Conservation (phyloP, 1,140 invertebrate species). For the Mylabris phalerata region DNA sequence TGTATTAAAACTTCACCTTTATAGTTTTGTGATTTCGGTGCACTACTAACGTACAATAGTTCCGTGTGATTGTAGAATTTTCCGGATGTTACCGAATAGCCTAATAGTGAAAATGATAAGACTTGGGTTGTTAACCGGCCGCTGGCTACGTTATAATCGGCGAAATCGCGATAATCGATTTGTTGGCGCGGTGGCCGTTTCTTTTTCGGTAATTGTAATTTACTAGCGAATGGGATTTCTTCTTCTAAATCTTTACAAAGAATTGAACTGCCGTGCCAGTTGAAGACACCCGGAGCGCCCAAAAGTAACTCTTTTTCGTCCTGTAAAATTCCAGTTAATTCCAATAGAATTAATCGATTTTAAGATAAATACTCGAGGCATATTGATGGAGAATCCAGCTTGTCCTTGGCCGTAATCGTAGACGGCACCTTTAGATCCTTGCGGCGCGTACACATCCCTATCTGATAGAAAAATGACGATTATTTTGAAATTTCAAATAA, state of each 20-base stretch:
- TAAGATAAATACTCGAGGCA: constrained; percentile 9
- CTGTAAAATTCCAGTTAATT: background rate
- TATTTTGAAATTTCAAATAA: background rate
- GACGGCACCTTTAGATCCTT: background rate
- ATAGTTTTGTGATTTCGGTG: constrained; percentile 40
- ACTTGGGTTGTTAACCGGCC: constrained; percentile 2
- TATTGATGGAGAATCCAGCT: constrained; percentile 40
- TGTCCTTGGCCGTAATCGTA: constrained; percentile 30
- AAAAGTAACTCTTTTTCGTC: constrained; percentile 33
- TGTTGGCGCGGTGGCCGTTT: constrained; percentile 2
- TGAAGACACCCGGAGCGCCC: constrained; percentile 43
- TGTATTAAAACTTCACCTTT: constrained; percentile 43
- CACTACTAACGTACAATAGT: constrained; percentile 43
- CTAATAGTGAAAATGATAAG: constrained; percentile 12
- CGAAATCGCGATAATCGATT: constrained; percentile 1
- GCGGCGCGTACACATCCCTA: background rate
- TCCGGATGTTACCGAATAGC: constrained; percentile 41
- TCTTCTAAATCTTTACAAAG: constrained; percentile 19
- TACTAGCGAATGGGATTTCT: constrained; percentile 8
- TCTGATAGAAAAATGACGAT: background rate
- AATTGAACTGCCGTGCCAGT: constrained; percentile 40
- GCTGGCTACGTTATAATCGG: constrained; percentile 5
- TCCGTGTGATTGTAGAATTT: constrained; percentile 37
- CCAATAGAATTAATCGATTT: too few relatives aligned
- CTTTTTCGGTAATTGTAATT: constrained; percentile 8